Conservation (phyloP, 2,113 vertebrate genomes). For the Callaeas wilsoni region DNA sequence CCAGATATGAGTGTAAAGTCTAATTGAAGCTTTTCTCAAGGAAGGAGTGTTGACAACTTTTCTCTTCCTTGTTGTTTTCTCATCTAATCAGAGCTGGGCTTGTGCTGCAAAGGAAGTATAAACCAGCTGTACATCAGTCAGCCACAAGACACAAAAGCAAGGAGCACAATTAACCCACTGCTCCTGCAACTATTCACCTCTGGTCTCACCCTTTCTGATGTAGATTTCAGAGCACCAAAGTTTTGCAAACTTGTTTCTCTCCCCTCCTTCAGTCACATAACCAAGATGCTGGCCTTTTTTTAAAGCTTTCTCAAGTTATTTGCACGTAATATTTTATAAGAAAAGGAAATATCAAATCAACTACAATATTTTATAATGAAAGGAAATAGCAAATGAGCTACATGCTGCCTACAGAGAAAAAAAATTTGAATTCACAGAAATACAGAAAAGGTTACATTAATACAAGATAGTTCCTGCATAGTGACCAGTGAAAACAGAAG, state of each 20-base stretch:
- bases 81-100: not conserved
- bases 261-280: not conserved
- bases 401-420: not conserved
- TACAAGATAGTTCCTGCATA: not conserved
- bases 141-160: not conserved
- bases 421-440: not conserved
- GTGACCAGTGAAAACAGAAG: not conserved
- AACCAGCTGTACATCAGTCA: not conserved
- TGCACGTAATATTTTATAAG: not conserved
- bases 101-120: not conserved
- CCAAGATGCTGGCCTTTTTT: not conserved
- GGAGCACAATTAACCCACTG: not conserved
- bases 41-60: not conserved
- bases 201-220: not conserved
- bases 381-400: not conserved
- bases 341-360: not conserved
- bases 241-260: not conserved
- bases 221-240: not conserved
- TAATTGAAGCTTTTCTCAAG: not conserved
- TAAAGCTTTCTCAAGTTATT: not conserved
- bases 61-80: not conserved
- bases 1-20: not conserved
- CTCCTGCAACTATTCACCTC: not conserved
- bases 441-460: slow-evolving; percentile 11
- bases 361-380: not conserved